phyloP scores from a whole-genome alignment of 1,140 invertebrate species.

The Dendrolimus kikuchii region DNA sequence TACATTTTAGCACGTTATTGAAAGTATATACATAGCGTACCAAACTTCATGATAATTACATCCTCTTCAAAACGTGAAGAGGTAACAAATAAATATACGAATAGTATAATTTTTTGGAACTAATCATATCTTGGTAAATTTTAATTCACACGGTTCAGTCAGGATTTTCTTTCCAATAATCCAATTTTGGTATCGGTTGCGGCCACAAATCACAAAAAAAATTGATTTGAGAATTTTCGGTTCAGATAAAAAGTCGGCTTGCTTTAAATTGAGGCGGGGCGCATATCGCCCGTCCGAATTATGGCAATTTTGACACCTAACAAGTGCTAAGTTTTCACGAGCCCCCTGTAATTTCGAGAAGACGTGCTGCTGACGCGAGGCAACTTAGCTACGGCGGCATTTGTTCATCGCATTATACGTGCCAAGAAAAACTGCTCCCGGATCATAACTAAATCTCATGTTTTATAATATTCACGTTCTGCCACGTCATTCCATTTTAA shows the following conservation, averaged over 20 bases:
- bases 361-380: conserved; percentile 37
- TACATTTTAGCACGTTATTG: too few species aligned
- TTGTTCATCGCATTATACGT: conserved; percentile 30
- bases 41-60: too few species aligned
- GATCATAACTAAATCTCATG: conserved; percentile 47
- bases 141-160: conserved; percentile 61
- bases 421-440: conserved; percentile 27
- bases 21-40: too few species aligned
- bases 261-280: conserved; percentile 54
- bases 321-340: conserved; percentile 55
- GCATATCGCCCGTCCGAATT: conserved; percentile 52
- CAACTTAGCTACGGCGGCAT: conserved; percentile 11
- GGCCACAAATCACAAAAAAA: conserved; percentile 67
- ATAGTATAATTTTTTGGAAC: conserved; percentile 2
- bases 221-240: conserved; percentile 50
- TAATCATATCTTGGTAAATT: conserved; percentile 20
- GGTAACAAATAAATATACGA: neutral
- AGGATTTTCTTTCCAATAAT: conserved; percentile 49
- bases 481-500: conserved; percentile 59
- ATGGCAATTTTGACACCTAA: conserved; percentile 71
- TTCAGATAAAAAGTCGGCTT: conserved; percentile 59
- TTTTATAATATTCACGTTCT: conserved; percentile 49
- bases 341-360: conserved; percentile 55
- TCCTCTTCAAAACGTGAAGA: too few species aligned
- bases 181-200: conserved; percentile 66